Base-by-base conservation (phyloP, 2,888 invertebrate genomes). In the Sinotaia quadrata region DNA sequence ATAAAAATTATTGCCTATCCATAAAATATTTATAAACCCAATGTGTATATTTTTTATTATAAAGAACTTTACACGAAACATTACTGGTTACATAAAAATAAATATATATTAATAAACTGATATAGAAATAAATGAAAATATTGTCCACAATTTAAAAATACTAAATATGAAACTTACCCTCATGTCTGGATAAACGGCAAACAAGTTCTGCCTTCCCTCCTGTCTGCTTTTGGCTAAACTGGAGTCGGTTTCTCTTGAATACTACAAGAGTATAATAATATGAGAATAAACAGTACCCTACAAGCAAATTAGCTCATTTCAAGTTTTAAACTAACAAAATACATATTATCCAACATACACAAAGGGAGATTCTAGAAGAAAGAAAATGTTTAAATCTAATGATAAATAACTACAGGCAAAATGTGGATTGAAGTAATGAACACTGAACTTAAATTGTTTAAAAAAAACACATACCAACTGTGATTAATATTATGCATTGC, bases 191-290 rank as follows among this genome's bases (percentile, higher is more conserved):
- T 93, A 93, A 58, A 93, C 91, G 67, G 91, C 92, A 88, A 96
- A 96, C 47, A 97, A 89, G 79, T 94, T 92, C 73, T 93, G 92
- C 67, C 96, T 91, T 80, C 92, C 92, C 84, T 96, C 96, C 79
- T 92, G 92, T 57, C 96, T 90, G 0, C 94, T 92, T 71, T 92
- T 91, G 27, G 94, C 93, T 81, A 96, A 94, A 29, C 95, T 94
- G 75, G 93, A 91, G 82, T 96, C 96, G 0, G 96, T 96, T 90
- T 97, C 96, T 41, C 95, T 91, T 0, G 95, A 94, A 87, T 96
- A 97, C 87, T 87, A 78, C 37, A 78, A 70, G 18, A 68, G 52
- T 36, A 47, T 37, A 56, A 44, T 18, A 52, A 33, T 31, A 29
- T 5, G 47, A 54, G 7, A 3, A n/a, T 33, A 49, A n/a, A 29